Percentiles rank a stretch among this genome's conserved stretches.
Conservation (phyloP, 2,113 vertebrate species). For the Rousettus leschenaultii region DNA sequence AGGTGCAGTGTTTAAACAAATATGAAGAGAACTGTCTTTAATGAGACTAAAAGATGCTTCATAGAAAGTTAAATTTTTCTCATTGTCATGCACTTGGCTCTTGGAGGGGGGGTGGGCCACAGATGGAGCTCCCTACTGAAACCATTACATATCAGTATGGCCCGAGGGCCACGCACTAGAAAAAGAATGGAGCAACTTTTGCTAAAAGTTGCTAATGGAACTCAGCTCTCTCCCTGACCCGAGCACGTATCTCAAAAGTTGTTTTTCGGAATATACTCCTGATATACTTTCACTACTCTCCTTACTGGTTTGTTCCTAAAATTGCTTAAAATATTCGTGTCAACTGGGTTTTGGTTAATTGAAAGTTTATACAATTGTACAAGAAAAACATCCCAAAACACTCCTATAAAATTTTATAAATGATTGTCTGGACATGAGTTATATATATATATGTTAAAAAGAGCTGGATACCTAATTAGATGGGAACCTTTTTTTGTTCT, state of each 20-base stretch:
- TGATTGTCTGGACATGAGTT: not conserved
- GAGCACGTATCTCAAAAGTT: not conserved
- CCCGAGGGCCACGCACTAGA: not conserved
- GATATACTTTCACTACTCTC: not conserved
- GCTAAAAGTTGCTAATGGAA: not conserved
- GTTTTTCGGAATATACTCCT: not conserved
- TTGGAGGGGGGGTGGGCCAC: not conserved
- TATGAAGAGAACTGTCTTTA: not conserved
- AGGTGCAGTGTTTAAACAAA: constrained; percentile 10
- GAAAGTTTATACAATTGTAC: not conserved
- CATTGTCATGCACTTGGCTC: not conserved
- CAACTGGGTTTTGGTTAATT: not conserved
- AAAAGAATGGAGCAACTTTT: not conserved
- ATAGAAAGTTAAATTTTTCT: constrained; percentile 33
- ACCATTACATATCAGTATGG: not conserved
- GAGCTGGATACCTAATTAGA: not conserved
- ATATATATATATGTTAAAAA: not conserved
- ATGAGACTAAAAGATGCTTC: constrained; percentile 4
- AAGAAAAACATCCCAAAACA: not conserved
- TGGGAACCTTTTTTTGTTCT: not conserved
- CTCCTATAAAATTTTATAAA: not conserved
- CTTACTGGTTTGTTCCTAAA: not conserved
- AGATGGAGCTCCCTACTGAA: not conserved
- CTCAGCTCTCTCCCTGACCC: not conserved
- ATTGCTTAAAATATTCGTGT: not conserved